Percentiles rank a stretch among this genome's conserved stretches.
phyloP scores from a whole-genome alignment of 2,113 vertebrate species.

The Protobothrops flavoviridis region DNA sequence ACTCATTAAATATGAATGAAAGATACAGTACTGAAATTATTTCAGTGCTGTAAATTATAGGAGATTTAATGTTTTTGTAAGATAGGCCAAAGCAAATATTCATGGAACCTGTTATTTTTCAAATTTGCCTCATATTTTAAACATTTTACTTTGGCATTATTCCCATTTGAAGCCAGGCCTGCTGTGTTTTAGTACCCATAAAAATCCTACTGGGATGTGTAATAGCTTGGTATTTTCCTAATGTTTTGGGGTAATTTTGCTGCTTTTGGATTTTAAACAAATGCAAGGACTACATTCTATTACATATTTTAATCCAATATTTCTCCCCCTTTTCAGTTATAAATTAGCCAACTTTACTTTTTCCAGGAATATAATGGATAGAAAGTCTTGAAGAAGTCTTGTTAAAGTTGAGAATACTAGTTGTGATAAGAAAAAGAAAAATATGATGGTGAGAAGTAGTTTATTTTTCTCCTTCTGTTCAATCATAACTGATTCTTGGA shows the following conservation, averaged over 20 bases:
- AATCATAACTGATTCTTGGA: neutral
- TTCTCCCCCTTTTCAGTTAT: neutral
- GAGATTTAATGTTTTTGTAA: slow-evolving; percentile 5
- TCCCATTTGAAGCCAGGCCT: slow-evolving; percentile 11
- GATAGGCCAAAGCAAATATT: slow-evolving; percentile 13
- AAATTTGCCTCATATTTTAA: slow-evolving; percentile 22
- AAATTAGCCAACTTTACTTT: neutral
- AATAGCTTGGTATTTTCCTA: slow-evolving; percentile 17
- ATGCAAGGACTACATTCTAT: neutral
- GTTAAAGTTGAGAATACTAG: neutral
- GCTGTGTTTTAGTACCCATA: slow-evolving; percentile 17
- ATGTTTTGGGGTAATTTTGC: slow-evolving; percentile 11
- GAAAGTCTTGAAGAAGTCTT: neutral
- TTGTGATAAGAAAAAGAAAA: neutral
- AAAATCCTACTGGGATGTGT: slow-evolving; percentile 1
- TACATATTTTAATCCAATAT: neutral
- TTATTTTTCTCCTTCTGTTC: neutral
- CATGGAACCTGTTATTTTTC: slow-evolving; percentile 8
- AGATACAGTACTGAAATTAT: slow-evolving; percentile 4
- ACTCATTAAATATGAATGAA: slow-evolving; percentile 14
- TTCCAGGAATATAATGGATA: neutral
- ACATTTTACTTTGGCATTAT: slow-evolving; percentile 5
- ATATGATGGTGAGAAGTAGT: neutral
- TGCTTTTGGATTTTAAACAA: slow-evolving; percentile 17
- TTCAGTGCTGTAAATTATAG: slow-evolving; percentile 18